Evolutionary conservation across 1,140 invertebrate genomes (phyloP), one percentile per base, ranked within the genome.

Genomic region (Rhagoletis zephyria): DNA sequence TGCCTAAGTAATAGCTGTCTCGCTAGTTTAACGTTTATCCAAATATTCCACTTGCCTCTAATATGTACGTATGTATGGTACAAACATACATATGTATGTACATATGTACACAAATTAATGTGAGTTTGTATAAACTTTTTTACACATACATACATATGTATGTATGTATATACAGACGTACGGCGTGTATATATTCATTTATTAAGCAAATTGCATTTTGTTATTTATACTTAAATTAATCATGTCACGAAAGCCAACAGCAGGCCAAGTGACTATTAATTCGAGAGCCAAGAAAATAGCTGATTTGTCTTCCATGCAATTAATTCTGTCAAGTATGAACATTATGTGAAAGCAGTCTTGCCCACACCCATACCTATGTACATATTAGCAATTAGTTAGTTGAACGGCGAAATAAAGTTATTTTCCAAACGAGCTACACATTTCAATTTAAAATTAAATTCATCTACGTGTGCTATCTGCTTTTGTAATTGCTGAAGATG

Each of bases 151-250:
- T 56, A 10, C 0, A 2, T 56, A 10, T 56, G 51, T 56, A 56
- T 56, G 51, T 56, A 10, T 56, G 51, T 56, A 56, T 2, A 10
- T 0, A 30, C 30, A 30, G 30, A 30, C 30, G 30, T 30, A 30
- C 30, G 30, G 30, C 30, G 30, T 30, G 30, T 30, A 30, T 30
- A 30, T 30, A 30, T 30, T 30, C 30, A 30, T 30, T 30, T 30
- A 30, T 30, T 30, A 30, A 30, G 7, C 64, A 40, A 42, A 67
- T 30, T 67, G 30, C 64, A 67, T 67, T 67, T 3, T 19, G 19
- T 42, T 42, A 67, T 67, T 67, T 67, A 67, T 67, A 3, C 7
- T 12, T 40, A 65, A 65, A 67, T 67, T 67, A 42, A 67, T 67
- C 30, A 67, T 67, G 64, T 67, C 30, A 7, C 40, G 7, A 67